Percentiles rank a stretch among this genome's conserved stretches.
Evolutionary conservation across 2,797 vertebrate species (phyloP).

Genomic region (Gallinago nigripennis): DNA sequence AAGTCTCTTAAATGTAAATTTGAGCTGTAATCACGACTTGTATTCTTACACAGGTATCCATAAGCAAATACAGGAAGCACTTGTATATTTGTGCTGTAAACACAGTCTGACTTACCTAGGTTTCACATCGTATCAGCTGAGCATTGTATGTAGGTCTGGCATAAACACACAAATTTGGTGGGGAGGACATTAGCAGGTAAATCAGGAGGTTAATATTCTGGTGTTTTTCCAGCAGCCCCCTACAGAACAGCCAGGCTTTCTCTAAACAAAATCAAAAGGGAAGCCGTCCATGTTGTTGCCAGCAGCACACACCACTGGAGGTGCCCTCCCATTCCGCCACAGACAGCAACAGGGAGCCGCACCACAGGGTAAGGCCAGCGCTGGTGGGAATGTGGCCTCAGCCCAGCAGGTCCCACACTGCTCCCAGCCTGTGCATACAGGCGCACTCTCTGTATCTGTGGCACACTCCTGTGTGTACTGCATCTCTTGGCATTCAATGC

Average conservation of each 20-base stretch:
- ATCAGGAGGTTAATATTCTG: not conserved
- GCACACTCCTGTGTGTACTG: not conserved
- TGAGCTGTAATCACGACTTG: not conserved
- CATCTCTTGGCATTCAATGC: not conserved
- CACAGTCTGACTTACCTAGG: not conserved
- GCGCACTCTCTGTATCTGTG: not conserved
- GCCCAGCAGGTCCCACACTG: not conserved
- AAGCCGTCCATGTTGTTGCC: not conserved
- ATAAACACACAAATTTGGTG: not conserved
- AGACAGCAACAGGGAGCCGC: not conserved
- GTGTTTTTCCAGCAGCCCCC: not conserved
- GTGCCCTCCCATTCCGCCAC: not conserved
- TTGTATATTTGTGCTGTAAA: not conserved
- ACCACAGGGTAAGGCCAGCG: not conserved
- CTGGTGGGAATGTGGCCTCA: not conserved
- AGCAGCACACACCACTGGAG: not conserved
- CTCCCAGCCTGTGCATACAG: not conserved
- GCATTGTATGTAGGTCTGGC: not conserved
- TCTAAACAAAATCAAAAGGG: not conserved
- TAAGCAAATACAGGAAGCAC: not conserved
- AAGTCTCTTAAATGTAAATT: not conserved
- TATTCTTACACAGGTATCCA: not conserved
- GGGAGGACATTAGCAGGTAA: not conserved
- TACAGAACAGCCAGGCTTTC: not conserved
- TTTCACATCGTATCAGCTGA: not conserved